Evolutionary conservation across 2,797 vertebrate species (phyloP).

Genomic region (Falco novaeseelandiae): DNA sequence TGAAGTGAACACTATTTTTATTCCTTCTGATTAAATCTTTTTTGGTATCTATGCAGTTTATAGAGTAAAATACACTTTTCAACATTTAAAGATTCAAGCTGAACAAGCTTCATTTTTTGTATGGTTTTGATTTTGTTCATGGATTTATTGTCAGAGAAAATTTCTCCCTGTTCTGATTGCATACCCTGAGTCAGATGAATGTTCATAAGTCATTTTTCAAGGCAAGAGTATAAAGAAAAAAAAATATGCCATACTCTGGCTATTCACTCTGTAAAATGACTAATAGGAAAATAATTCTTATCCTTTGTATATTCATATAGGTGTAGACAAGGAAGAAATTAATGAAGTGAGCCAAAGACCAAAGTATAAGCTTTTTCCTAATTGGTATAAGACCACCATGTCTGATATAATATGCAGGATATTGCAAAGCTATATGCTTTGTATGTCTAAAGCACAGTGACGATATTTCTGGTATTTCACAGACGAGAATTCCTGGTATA

Average conservation of each 20-base stretch:
- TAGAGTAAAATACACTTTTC: background rate
- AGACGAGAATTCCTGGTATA: background rate
- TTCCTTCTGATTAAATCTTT: conserved; percentile 47
- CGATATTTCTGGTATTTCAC: no score
- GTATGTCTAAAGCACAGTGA: background rate
- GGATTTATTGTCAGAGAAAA: conserved; percentile 13
- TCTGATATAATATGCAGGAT: background rate
- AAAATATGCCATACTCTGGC: background rate
- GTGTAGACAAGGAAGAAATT: background rate
- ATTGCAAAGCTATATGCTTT: background rate
- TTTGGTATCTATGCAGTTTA: background rate
- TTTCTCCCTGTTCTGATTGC: background rate
- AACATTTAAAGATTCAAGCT: conserved; percentile 4
- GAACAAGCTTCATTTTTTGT: conserved; percentile 27
- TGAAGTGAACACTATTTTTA: conserved; percentile 16
- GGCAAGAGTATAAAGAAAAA: background rate
- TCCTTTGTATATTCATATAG: background rate
- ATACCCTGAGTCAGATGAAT: background rate
- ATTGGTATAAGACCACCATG: background rate
- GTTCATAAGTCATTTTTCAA: conserved; percentile 11
- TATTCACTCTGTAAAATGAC: background rate
- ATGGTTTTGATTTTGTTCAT: conserved; percentile 13
- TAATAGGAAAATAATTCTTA: background rate
- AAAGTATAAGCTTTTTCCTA: background rate
- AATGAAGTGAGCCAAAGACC: background rate